A percentile compares a stretch with the other conserved stretches of the same genome.
Conservation (phyloP, 1,140 invertebrate genomes). For the Aradophagus sp. region DNA sequence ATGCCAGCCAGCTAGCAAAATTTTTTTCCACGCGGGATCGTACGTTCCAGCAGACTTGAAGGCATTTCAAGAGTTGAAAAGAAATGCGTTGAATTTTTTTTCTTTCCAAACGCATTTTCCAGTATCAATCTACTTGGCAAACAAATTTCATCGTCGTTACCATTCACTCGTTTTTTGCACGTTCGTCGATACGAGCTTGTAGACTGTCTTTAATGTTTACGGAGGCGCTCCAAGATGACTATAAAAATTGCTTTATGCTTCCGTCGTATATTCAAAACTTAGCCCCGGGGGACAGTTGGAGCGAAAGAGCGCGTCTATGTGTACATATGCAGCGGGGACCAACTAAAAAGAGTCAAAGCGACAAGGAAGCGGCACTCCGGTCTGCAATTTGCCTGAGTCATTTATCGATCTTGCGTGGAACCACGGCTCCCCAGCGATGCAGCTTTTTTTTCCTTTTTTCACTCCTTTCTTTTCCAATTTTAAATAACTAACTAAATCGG, state of each 20-base stretch:
- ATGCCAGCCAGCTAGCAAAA: too few species aligned
- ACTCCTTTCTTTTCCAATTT: slow-evolving; percentile 9
- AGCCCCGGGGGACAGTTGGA: slow-evolving; percentile 35
- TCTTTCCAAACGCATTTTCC: too few species aligned
- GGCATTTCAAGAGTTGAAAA: too few species aligned
- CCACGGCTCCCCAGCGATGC: slow-evolving; percentile 35
- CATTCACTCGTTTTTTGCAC: slow-evolving; percentile 22
- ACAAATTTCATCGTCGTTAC: too few species aligned
- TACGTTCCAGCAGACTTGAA: too few species aligned
- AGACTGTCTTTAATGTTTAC: slow-evolving; percentile 23
- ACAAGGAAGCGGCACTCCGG: slow-evolving; percentile 35
- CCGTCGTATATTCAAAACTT: slow-evolving; percentile 51
- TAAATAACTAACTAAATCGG: too few species aligned
- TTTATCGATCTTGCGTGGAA: slow-evolving; percentile 52
- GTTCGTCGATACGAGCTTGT: slow-evolving; percentile 5
- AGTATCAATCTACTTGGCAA: too few species aligned
- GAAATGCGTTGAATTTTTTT: too few species aligned
- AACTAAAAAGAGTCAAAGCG: slow-evolving; percentile 33
- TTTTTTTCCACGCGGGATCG: too few species aligned
- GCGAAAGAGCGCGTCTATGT: slow-evolving; percentile 41
- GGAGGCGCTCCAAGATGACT: slow-evolving; percentile 42
- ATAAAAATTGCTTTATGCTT: slow-evolving; percentile 53
- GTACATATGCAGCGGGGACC: slow-evolving; percentile 36
- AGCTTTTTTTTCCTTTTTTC: slow-evolving; percentile 40
- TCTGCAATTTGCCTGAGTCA: slow-evolving; percentile 57